phyloP scores from a whole-genome alignment of 2,797 vertebrate genomes.

The Hyperoplus lanceolatus region DNA sequence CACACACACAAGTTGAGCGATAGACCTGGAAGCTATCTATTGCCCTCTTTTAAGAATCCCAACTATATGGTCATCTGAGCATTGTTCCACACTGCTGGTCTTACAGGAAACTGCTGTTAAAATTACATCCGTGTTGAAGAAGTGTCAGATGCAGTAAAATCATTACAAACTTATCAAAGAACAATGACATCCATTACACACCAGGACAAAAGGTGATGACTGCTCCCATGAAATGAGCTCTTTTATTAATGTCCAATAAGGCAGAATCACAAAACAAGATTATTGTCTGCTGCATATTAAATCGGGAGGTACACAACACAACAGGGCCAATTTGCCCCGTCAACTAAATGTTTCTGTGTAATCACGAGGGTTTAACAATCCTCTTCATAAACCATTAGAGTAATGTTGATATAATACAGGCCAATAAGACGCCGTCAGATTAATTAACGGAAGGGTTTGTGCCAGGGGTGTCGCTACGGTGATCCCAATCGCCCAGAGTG shows the following conservation, averaged over 20 bases:
- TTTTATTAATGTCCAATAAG: constrained; percentile 19
- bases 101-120: constrained; percentile 15
- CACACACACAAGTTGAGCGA: constrained; percentile 11
- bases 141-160: constrained; percentile 23
- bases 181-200: background rate
- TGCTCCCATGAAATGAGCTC: constrained; percentile 11
- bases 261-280: background rate
- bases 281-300: constrained; percentile 30
- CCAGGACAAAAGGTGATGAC: constrained; percentile 11
- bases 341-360: constrained; percentile 13
- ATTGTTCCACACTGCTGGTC: constrained; percentile 20
- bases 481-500: constrained; percentile 43
- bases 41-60: constrained; percentile 70
- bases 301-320: constrained; percentile 7
- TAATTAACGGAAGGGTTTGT: constrained; percentile 70
- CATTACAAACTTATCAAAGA: constrained; percentile 16
- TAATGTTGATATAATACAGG: constrained; percentile 45
- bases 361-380: constrained; percentile 51
- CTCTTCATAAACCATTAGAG: constrained; percentile 63
- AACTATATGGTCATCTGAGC: constrained; percentile 43
- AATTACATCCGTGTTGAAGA: constrained; percentile 39
- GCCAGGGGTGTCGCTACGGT: constrained; percentile 32
- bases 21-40: constrained; percentile 67
- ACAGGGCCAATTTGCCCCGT: background rate
- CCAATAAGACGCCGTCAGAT: constrained; percentile 57